Percentiles rank a stretch among this genome's conserved stretches.
Evolutionary conservation across 2,888 invertebrate species (phyloP).

Genomic region (Eurytoma californica): DNA sequence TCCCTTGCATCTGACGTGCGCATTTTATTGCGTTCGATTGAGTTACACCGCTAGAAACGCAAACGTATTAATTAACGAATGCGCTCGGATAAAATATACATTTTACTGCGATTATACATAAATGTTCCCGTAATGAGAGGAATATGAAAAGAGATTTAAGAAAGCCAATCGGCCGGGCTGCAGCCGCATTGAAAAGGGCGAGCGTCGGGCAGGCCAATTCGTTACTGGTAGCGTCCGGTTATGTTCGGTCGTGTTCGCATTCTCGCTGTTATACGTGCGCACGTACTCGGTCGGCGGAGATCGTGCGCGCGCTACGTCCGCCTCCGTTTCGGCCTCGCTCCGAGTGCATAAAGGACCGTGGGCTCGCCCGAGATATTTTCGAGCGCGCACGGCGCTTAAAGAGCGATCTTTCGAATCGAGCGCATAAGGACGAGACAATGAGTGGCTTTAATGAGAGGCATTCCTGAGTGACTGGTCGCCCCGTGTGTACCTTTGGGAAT

Average conservation of each 20-base stretch:
- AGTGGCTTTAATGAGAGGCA: constrained; percentile 45
- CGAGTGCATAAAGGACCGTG: not conserved
- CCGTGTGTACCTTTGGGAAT: no score
- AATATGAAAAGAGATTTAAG: no score
- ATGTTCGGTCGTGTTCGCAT: constrained; percentile 23
- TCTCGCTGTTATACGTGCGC: not conserved
- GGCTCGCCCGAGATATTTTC: not conserved
- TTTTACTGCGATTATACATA: no score
- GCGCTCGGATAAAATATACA: no score
- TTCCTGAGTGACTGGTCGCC: constrained; percentile 27
- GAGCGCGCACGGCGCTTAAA: not conserved
- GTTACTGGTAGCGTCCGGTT: constrained; percentile 42
- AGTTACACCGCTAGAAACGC: no score
- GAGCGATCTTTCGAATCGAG: constrained; percentile 23
- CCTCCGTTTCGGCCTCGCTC: constrained; percentile 11
- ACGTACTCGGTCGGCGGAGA: no score
- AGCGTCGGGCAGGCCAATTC: constrained; percentile 14
- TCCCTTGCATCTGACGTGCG: no score
- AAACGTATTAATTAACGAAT: no score
- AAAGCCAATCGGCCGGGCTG: no score
- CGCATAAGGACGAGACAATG: constrained; percentile 45
- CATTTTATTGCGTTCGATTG: no score
- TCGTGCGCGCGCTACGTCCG: no score
- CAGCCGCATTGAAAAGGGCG: not conserved
- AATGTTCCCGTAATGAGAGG: no score